Evolutionary conservation across 2,113 vertebrate genomes (phyloP), one percentile per base, ranked within the genome.

Genomic region (Chionis minor): DNA sequence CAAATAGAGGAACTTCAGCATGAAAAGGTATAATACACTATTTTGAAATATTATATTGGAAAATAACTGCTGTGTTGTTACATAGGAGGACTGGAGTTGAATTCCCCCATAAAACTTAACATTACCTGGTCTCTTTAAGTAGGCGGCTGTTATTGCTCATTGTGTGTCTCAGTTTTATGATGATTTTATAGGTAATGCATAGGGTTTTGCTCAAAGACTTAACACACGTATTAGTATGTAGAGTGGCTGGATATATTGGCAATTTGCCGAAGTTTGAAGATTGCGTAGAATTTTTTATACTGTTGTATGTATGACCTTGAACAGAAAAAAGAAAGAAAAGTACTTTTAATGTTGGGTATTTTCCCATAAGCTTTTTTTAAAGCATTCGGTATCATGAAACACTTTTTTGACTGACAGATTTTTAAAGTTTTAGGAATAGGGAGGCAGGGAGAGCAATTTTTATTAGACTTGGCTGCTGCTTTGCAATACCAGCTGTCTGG

Each of bases 1-100:
- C 97, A 99, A 72, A 98, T 99, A 23, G 99, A 99, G 66, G 99
- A 99, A 78, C 98, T 99, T 35, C 99, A 99, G 26, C 99, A 99
- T 32, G 99, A 99, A 84, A 99, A 99, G 98, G 99, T 99, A 94
- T 69, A 49, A 3, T 18, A 17, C 27, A 2, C 21, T 7, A 27
- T 67, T 80, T 30, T 90, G 18, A 54, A 75, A 54, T 55, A 15
- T 1, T 61, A 3, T 38, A 5, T 55, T 42, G 55, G 59, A 63
- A 70, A 52, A 21, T 59, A 74, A 47, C 30, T 80, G 62, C 71
- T 69, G 44, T 10, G 4, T 77, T 81, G 51, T 51, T 63, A 15
- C 19, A 4, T 15, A 77, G 30, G 17, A 85, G 67, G 30, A 66
- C 35, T 22, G 32, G 56, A 52, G 72, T 86, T 59, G 54, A 67